These are phyloP conservation scores for Hydropsyche betteni DNA, from an alignment of 2,888 invertebrate genomes.

Conservation along the genomic window DNA sequence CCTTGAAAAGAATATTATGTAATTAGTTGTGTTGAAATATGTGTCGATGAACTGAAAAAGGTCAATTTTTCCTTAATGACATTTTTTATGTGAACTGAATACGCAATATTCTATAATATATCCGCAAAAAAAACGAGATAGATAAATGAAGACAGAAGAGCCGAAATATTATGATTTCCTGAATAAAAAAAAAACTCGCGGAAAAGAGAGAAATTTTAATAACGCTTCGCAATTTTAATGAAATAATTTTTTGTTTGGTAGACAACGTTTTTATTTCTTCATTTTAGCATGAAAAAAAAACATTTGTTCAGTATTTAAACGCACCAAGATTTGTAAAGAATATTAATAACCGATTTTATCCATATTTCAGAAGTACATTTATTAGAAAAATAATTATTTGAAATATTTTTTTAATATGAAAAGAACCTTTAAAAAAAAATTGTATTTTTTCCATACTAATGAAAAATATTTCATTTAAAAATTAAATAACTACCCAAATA, in stretches of 20 bases:
- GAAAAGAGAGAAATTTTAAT: constrained; percentile 10
- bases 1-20: background rate
- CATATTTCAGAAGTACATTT: too few relatives aligned
- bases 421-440: background rate
- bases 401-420: too few relatives aligned
- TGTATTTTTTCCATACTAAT: background rate
- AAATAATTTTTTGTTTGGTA: constrained; percentile 16
- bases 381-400: too few relatives aligned
- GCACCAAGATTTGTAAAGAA: too few relatives aligned
- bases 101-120: constrained; percentile 5
- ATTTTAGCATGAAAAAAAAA: background rate
- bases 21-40: background rate
- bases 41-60: background rate
- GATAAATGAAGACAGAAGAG: constrained; percentile 23
- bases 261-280: background rate
- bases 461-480: too few relatives aligned
- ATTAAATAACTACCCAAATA: too few relatives aligned
- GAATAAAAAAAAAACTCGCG: background rate
- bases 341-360: too few relatives aligned
- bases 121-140: background rate
- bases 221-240: constrained; percentile 7
- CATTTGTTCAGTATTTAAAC: too few relatives aligned
- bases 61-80: constrained; percentile 9
- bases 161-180: constrained; percentile 16
- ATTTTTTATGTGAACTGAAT: background rate